Evolutionary conservation across 2,888 invertebrate genomes (phyloP), one percentile per base, ranked within the genome.

Genomic region (Eristalis pertinax): DNA sequence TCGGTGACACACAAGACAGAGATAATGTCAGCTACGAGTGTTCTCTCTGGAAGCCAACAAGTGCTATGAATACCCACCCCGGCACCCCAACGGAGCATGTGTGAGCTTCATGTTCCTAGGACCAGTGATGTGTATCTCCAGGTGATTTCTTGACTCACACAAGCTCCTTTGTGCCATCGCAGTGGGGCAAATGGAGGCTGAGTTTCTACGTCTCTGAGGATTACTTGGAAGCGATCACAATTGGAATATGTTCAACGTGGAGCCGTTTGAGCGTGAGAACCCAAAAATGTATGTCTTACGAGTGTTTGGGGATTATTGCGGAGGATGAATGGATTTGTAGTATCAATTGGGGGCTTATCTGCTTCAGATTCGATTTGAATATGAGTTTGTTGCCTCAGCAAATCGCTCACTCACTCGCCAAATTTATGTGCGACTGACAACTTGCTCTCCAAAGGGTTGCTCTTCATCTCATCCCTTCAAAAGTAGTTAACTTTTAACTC

Each of bases 21-120:
- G 26, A 26, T 70, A 62, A 70, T 60, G 70, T 41, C 60, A 38
- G 60, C 38, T 38, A 15, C 15, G 26, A 69, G 56, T 69, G 32
- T 41, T 24, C n/a, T n/a, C 70, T 19, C 13, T 60, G 32, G 35
- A 58, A 70, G 69, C 35, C 69, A 58, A 70, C 69, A 70, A 70
- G 69, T 70, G 69, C 69, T 22, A 19, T 1, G 50, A 68, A 68
- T 50, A 50, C n/a, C n/a, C n/a, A n/a, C 26, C n/a, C n/a, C 50
- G 1, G 19, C 50, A 50, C 5, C 50, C 50, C 19, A 8, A 8
- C 19, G 4, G 43, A 7, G n/a, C 50, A 19, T 43, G 43, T n/a
- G 43, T 4, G 43, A n/a, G 43, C n/a, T 43, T 43, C 43, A 43
- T 50, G 50, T 50, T 50, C 19, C 50, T 50, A 50, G 50, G 50